Base-by-base conservation (phyloP, 2,888 invertebrate species). In the Entomobrya multifasciata region DNA sequence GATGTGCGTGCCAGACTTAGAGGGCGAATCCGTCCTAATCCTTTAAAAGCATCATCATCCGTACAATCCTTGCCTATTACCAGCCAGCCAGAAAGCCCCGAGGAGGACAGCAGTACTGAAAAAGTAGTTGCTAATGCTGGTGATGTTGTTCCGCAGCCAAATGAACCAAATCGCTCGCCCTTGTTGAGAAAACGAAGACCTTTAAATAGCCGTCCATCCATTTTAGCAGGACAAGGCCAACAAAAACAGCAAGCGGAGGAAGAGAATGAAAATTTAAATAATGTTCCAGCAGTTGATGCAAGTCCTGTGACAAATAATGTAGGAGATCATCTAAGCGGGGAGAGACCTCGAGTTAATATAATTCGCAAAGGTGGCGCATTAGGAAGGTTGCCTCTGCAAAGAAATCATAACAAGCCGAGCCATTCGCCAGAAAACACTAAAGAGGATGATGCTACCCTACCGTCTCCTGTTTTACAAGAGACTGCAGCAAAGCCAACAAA, bases 1-100 rank as follows among this genome's bases (percentile, higher is more conserved):
- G 60, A 84, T 70, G 47, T 84, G 1, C 67, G 84, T 8, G 41
- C 49, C 27, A 84, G 70, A 27, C 47, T 84, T 20, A 25, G 84
- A 4, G 70, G 17, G 11, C 65, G 78, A 30, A 20, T 41, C 0
- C 60, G 83, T 15, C 52, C 52, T 2, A 76, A 81, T 44, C 25
- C 27, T 30, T 17, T 60, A 17, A 74, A 76, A 83, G 17, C 74
- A 25, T 49, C 36, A n/a, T n/a, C 60, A 1, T 11, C 78, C 0
- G 3, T 17, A n/a, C 36, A 36, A 6, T 36, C 36, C 36, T n/a
- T n/a, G n/a, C n/a, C n/a, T n/a, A 25, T 20, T 25, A 10, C 44
- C 70, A 70, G 13, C 44, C n/a, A 74, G 0, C 20, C n/a, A 6
- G 74, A 52, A 30, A 52, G 1, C 10, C 5, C 36, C 30, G 15